Conservation (phyloP, 2,888 invertebrate genomes). For the Masnerella sp. region DNA sequence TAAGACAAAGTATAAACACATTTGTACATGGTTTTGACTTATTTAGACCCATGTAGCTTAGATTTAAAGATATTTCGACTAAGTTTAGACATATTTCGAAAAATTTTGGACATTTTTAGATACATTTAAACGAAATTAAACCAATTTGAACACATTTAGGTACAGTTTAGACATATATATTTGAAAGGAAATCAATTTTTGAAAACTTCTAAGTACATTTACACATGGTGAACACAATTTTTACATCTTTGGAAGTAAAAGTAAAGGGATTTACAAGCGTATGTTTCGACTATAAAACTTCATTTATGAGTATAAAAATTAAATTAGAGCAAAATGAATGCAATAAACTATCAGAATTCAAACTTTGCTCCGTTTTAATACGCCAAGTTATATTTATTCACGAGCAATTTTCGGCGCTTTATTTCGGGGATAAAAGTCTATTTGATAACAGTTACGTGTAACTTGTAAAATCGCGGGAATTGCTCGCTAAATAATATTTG, state of each 20-base stretch:
- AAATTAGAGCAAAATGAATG: neutral
- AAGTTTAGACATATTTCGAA: too few relatives aligned
- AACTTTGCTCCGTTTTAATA: conserved; percentile 27
- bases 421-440: neutral
- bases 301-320: conserved; percentile 22
- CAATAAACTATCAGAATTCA: conserved; percentile 28
- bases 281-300: conserved; percentile 37
- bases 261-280: too few relatives aligned
- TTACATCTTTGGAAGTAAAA: neutral
- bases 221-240: neutral
- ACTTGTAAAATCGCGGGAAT: conserved; percentile 1
- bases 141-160: too few relatives aligned
- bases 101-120: too few relatives aligned
- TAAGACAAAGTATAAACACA: too few relatives aligned
- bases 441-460: neutral
- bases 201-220: too few relatives aligned
- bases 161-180: too few relatives aligned
- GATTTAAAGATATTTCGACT: too few relatives aligned
- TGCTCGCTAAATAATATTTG: conserved; percentile 7
- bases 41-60: too few relatives aligned
- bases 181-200: too few relatives aligned
- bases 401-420: neutral
- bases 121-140: too few relatives aligned
- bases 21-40: too few relatives aligned
- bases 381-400: conserved; percentile 14